A percentile compares a stretch with the other conserved stretches of the same genome.
Conservation (phyloP, 2,888 invertebrate species). For the Orthosia cruda region DNA sequence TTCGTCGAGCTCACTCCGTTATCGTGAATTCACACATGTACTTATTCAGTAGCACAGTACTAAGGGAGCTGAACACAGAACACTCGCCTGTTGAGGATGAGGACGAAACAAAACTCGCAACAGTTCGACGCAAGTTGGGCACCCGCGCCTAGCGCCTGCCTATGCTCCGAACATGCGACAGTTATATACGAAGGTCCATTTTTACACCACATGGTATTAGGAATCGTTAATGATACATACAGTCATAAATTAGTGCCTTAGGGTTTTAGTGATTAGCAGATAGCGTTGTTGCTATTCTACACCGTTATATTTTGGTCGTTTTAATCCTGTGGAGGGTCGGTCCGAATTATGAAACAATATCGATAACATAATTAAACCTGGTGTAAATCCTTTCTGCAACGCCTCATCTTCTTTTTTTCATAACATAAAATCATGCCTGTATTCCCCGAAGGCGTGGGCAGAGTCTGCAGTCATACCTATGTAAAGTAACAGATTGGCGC, state of each 20-base stretch:
- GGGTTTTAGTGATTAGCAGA: background rate
- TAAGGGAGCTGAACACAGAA: background rate
- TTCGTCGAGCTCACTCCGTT: background rate
- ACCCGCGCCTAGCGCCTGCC: background rate
- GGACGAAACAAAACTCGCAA: slow-evolving; percentile 40
- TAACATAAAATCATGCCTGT: too few relatives aligned
- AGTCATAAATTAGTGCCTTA: background rate
- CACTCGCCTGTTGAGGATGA: slow-evolving; percentile 33
- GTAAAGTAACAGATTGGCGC: too few relatives aligned
- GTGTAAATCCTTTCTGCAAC: background rate
- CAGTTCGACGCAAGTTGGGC: slow-evolving; percentile 33
- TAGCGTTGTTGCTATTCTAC: background rate
- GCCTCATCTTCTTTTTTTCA: background rate
- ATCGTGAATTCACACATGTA: slow-evolving; percentile 10
- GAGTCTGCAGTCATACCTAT: too few relatives aligned
- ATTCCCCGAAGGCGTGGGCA: too few relatives aligned
- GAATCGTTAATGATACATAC: background rate
- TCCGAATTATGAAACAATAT: too few relatives aligned
- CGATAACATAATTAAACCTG: too few relatives aligned
- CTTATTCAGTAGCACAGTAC: background rate
- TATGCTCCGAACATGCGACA: background rate
- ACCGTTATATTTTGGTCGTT: background rate
- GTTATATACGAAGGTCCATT: slow-evolving; percentile 10
- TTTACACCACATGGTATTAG: background rate
- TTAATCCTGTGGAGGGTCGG: too few relatives aligned